Conservation (phyloP, 2,113 vertebrate genomes). For the Theropithecus gelada region DNA sequence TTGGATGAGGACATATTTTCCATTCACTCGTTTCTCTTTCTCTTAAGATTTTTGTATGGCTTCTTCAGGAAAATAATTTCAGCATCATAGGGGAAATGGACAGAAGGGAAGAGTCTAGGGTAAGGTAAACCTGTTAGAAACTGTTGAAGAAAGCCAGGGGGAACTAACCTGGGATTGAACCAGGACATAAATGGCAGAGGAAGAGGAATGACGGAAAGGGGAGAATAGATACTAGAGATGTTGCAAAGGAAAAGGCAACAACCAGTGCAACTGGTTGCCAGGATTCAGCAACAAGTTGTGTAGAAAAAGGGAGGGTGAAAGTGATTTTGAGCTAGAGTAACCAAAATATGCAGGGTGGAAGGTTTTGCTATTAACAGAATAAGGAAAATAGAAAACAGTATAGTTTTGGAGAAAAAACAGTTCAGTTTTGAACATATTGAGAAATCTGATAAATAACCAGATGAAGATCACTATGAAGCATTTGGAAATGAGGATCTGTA, state of each 20-base stretch:
- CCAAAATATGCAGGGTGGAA: background rate
- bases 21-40: background rate
- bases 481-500: background rate
- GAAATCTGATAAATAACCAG: background rate
- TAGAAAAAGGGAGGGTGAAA: background rate
- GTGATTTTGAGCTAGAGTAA: background rate
- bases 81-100: background rate
- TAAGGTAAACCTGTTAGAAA: background rate
- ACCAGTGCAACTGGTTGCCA: background rate
- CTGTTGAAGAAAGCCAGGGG: background rate
- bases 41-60: background rate
- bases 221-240: background rate
- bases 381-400: background rate
- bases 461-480: background rate
- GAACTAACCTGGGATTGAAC: background rate
- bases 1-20: background rate
- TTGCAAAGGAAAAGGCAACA: background rate
- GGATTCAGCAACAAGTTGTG: background rate
- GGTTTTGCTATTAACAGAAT: background rate
- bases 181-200: background rate
- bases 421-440: background rate
- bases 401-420: background rate
- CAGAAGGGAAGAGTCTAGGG: background rate
- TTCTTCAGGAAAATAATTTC: background rate
- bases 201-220: background rate